These are phyloP conservation scores for Microplitis demolitor DNA, from an alignment of 1,140 invertebrate species.

Conservation along the genomic window DNA sequence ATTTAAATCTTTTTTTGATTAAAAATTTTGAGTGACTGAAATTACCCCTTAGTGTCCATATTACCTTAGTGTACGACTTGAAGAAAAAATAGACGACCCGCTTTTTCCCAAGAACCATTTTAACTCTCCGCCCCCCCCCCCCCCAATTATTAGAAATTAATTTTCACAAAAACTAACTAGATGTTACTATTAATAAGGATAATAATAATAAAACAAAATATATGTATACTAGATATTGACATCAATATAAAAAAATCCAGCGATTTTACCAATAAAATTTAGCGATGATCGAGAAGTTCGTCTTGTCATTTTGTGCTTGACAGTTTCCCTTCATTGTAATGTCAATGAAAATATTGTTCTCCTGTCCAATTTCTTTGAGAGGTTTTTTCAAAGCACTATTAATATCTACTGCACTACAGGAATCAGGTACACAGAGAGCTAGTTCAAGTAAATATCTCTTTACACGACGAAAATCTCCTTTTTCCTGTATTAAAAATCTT, in stretches of 20 bases:
- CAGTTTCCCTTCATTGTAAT: slow-evolving; percentile 35
- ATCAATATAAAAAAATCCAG: too few species aligned
- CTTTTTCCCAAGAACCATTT: too few species aligned
- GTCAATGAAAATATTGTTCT: slow-evolving; percentile 32
- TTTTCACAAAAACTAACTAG: too few species aligned
- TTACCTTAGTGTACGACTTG: too few species aligned
- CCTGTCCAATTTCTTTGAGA: slow-evolving; percentile 22
- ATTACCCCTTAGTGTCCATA: too few species aligned
- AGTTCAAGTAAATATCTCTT: slow-evolving; percentile 34
- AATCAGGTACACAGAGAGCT: slow-evolving; percentile 52
- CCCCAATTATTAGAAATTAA: too few species aligned
- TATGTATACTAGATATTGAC: neutral
- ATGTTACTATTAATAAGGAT: too few species aligned
- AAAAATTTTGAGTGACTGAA: too few species aligned
- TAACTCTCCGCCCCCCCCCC: too few species aligned
- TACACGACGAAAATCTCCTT: slow-evolving; percentile 29
- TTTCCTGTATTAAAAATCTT: slow-evolving; percentile 25
- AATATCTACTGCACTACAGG: slow-evolving; percentile 42
- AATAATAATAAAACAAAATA: neutral
- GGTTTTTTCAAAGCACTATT: slow-evolving; percentile 30
- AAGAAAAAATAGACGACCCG: too few species aligned
- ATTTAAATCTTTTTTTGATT: too few species aligned
- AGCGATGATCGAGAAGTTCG: slow-evolving; percentile 21
- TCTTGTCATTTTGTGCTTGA: slow-evolving; percentile 33
- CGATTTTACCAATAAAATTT: slow-evolving; percentile 31